phyloP scores from a whole-genome alignment of 2,113 vertebrate genomes.

The Cebus imitator region DNA sequence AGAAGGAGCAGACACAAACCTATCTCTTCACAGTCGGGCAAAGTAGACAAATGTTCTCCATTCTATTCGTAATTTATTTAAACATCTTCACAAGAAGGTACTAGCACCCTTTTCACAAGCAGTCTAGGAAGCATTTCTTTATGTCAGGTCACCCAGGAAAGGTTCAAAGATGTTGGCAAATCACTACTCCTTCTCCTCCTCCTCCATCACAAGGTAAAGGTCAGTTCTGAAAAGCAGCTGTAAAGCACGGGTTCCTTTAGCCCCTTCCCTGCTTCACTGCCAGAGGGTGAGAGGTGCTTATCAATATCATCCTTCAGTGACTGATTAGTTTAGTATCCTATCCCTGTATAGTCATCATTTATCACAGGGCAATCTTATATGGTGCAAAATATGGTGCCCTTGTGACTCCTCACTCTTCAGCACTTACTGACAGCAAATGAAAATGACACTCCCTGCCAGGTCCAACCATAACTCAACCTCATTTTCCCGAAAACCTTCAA shows the following conservation, averaged over 20 bases:
- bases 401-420: conserved; percentile 59
- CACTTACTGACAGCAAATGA: conserved; percentile 60
- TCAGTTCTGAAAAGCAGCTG: neutral
- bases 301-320: conserved; percentile 49
- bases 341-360: conserved; percentile 29
- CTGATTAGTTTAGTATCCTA: neutral
- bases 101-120: neutral
- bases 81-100: neutral
- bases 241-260: neutral
- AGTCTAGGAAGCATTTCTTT: neutral
- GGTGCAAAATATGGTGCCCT: conserved; percentile 70
- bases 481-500: conserved; percentile 58
- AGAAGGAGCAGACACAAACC: neutral
- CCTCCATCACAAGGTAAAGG: neutral
- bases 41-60: neutral
- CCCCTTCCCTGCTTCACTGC: neutral
- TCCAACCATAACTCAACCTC: conserved; percentile 58
- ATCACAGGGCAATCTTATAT: conserved; percentile 58
- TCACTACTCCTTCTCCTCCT: neutral
- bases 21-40: neutral
- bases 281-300: neutral
- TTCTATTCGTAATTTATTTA: neutral
- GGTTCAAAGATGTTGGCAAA: neutral
- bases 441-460: conserved; percentile 55
- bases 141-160: neutral